Evolutionary conservation across 2,888 invertebrate species (phyloP).

Genomic region (Phalera bucephala): DNA sequence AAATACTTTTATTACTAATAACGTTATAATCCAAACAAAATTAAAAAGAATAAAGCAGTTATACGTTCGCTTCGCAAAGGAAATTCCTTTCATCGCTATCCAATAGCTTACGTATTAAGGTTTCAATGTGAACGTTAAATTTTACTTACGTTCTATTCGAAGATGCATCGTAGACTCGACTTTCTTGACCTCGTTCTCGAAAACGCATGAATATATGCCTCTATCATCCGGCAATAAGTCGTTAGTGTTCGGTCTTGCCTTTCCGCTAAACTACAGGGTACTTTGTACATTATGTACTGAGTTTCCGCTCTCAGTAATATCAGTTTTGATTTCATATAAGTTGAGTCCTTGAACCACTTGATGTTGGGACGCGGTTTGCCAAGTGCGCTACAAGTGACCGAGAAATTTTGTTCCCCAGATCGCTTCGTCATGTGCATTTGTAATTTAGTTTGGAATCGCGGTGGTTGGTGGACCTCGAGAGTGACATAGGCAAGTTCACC

Average conservation of each 20-base stretch:
- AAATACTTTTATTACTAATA: no score
- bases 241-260: constrained; percentile 89
- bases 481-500: constrained; percentile 93
- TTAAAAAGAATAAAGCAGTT: not conserved
- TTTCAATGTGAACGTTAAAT: constrained; percentile 2
- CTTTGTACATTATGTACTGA: constrained; percentile 93
- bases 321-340: constrained; percentile 91
- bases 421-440: constrained; percentile 92
- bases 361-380: constrained; percentile 94
- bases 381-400: constrained; percentile 92
- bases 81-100: constrained; percentile 1
- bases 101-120: constrained; percentile 2
- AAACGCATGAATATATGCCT: constrained; percentile 93
- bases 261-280: constrained; percentile 90
- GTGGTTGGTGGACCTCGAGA: constrained; percentile 94
- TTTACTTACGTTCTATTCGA: constrained; percentile 92
- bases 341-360: constrained; percentile 93
- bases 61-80: not conserved
- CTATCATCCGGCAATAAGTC: constrained; percentile 92
- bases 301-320: constrained; percentile 89
- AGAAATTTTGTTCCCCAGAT: constrained; percentile 90
- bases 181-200: constrained; percentile 94
- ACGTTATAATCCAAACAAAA: not conserved
- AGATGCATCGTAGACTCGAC: constrained; percentile 95
- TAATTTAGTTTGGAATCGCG: constrained; percentile 91